A percentile compares a stretch with the other conserved stretches of the same genome.
These are phyloP conservation scores for Heliconius ismenius DNA, from an alignment of 2,888 invertebrate species.

Conservation along the genomic window DNA sequence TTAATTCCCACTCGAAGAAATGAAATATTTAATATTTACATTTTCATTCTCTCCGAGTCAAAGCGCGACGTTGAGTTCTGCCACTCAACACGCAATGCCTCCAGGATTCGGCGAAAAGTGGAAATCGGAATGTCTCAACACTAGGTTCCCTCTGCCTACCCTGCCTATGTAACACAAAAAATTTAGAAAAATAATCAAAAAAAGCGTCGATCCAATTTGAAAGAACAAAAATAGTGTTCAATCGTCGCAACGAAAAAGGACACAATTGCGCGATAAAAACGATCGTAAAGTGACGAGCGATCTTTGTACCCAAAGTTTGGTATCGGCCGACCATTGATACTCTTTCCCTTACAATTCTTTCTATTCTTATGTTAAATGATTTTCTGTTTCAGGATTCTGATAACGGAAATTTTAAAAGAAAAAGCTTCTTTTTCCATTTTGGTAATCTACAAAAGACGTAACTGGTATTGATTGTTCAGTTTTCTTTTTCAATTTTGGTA, in stretches of 20 bases:
- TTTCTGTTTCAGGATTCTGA: slow-evolving; percentile 1
- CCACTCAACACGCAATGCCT: no score
- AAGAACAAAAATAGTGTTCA: slow-evolving; percentile 17
- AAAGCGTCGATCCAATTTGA: not conserved
- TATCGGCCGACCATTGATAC: slow-evolving; percentile 29
- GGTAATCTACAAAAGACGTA: not conserved
- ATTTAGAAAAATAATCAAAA: not conserved
- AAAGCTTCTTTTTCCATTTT: not conserved
- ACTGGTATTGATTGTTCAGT: not conserved
- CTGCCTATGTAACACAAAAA: not conserved
- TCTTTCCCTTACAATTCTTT: not conserved
- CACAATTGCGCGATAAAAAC: slow-evolving; percentile 24
- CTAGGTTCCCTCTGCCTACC: not conserved
- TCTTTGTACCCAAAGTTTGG: slow-evolving; percentile 40
- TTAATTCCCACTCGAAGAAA: no score
- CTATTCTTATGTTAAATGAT: slow-evolving; percentile 18
- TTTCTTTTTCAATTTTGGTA: no score
- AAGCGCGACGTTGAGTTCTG: no score
- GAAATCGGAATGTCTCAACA: not conserved
- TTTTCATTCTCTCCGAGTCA: no score
- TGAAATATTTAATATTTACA: no score
- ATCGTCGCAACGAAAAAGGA: slow-evolving; percentile 17
- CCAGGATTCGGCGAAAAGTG: no score
- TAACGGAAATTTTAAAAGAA: slow-evolving; percentile 4
- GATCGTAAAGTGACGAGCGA: slow-evolving; percentile 41